A percentile compares a stretch with the other conserved stretches of the same genome.
These are phyloP conservation scores for Neocloeon triangulifer DNA, from an alignment of 1,140 invertebrate genomes.

Conservation along the genomic window DNA sequence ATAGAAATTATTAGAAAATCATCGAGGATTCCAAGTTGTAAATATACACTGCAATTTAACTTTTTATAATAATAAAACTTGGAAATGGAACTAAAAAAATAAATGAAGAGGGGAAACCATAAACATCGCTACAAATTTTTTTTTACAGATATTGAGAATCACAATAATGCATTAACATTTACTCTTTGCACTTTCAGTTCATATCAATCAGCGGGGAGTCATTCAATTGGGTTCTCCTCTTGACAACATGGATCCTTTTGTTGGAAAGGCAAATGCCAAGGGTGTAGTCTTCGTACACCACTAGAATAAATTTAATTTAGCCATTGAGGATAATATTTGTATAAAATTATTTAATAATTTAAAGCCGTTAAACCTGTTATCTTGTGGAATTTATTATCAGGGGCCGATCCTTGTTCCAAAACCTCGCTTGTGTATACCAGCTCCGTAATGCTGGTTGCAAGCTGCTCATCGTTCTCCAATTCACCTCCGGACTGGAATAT, in stretches of 20 bases:
- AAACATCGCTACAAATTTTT: too few relatives aligned
- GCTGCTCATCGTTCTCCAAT: slow-evolving; percentile 61
- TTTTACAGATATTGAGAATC: too few relatives aligned
- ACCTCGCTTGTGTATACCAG: slow-evolving; percentile 27
- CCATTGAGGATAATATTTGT: not conserved
- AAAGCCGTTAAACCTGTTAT: slow-evolving; percentile 25
- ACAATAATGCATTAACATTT: too few relatives aligned
- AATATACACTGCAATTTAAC: too few relatives aligned
- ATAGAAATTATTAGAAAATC: too few relatives aligned
- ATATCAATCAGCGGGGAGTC: too few relatives aligned
- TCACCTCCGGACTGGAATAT: slow-evolving; percentile 48
- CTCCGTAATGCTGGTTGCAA: slow-evolving; percentile 46
- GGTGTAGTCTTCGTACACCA: slow-evolving; percentile 54
- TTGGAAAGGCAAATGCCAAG: slow-evolving; percentile 72
- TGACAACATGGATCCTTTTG: slow-evolving; percentile 59
- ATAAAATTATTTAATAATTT: not conserved
- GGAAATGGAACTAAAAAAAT: too few relatives aligned
- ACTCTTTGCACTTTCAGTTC: too few relatives aligned
- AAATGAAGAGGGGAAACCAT: too few relatives aligned
- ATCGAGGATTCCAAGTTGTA: too few relatives aligned
- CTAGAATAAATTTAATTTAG: slow-evolving; percentile 18
- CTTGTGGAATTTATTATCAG: slow-evolving; percentile 46
- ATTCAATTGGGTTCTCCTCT: slow-evolving; percentile 16
- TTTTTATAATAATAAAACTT: too few relatives aligned
- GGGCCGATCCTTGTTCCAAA: slow-evolving; percentile 34